Conservation (phyloP, 30 jellyfish, hydroid and myxozoan species). For the Chironex yamaguchii region DNA sequence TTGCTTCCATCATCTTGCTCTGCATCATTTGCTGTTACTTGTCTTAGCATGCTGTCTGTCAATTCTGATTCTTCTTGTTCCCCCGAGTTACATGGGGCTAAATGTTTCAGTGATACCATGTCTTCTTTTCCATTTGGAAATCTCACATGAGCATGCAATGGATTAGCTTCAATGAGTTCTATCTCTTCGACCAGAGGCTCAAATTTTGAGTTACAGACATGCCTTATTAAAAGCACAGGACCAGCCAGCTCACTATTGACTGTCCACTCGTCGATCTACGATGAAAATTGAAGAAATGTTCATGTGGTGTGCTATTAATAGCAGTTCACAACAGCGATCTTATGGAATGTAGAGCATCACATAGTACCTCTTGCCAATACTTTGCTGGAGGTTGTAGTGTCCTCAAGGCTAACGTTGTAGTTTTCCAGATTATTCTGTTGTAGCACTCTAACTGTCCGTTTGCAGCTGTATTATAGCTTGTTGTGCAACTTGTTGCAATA, state of each 20-base stretch:
- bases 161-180: constrained; percentile 11
- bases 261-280: constrained; percentile 10
- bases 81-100: too few relatives aligned
- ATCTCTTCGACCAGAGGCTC: constrained; percentile 27
- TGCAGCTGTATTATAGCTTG: not conserved
- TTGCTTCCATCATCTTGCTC: too few relatives aligned
- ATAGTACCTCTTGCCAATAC: constrained; percentile 38
- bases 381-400: constrained; percentile 5
- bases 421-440: constrained; percentile 61
- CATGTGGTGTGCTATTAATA: constrained; percentile 69
- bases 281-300: constrained; percentile 21
- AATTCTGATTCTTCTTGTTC: too few relatives aligned
- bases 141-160: constrained; percentile 32
- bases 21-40: too few relatives aligned
- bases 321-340: constrained; percentile 67
- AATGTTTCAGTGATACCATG: constrained; percentile 15
- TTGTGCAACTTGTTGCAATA: constrained; percentile 16
- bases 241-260: constrained; percentile 54
- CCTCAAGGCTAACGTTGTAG: constrained; percentile 5
- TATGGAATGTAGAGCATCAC: constrained; percentile 64
- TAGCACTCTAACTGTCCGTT: not conserved
- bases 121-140: constrained; percentile 49
- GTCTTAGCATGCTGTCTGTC: too few relatives aligned
- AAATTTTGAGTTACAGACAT: constrained; percentile 13
- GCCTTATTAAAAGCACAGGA: constrained; percentile 34